Evolutionary conservation across 2,797 vertebrate species (phyloP).

Genomic region (Falco columbarius): DNA sequence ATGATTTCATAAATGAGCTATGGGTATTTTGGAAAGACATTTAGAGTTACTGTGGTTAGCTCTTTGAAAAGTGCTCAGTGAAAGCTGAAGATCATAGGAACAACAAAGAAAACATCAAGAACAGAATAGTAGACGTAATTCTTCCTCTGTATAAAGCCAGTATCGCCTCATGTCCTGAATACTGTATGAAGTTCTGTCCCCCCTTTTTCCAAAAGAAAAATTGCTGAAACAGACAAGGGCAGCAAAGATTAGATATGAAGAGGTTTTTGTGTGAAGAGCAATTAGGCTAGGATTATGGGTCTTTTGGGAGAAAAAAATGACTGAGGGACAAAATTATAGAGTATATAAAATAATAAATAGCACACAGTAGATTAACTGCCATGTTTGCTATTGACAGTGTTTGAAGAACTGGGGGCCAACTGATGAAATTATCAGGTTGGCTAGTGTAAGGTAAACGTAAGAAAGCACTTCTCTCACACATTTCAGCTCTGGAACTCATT

Average conservation of each 20-base stretch:
- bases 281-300: conserved; percentile 11
- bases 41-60: neutral
- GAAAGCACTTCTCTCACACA: neutral
- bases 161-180: neutral
- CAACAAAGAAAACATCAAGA: neutral
- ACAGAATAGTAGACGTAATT: neutral
- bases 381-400: neutral
- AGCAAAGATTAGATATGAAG: neutral
- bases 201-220: neutral
- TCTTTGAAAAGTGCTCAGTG: neutral
- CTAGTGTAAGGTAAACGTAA: neutral
- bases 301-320: neutral
- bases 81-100: neutral
- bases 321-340: neutral
- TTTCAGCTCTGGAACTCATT: neutral
- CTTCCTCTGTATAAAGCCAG: neutral
- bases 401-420: neutral
- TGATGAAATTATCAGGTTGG: neutral
- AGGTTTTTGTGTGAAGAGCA: neutral
- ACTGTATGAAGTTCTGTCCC: neutral
- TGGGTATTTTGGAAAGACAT: neutral
- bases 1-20: neutral
- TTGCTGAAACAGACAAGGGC: neutral
- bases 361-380: neutral
- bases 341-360: neutral